These are phyloP conservation scores for Scaptomyza tumidula DNA, from an alignment of 2,888 invertebrate species.

Conservation along the genomic window DNA sequence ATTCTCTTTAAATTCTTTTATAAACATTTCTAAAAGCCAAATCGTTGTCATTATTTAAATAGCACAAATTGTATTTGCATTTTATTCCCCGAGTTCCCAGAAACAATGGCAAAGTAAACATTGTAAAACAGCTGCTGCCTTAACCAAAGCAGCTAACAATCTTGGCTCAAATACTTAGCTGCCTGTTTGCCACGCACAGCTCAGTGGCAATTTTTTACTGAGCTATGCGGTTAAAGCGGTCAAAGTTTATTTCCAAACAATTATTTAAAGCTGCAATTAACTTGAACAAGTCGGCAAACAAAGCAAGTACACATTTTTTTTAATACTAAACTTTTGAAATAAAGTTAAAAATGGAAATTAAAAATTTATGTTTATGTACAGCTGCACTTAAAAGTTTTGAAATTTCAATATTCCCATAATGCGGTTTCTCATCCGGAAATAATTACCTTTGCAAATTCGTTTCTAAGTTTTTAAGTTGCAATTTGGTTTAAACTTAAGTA, in stretches of 20 bases:
- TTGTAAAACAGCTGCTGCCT: not conserved
- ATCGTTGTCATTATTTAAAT: not conserved
- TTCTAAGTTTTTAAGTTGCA: too few relatives aligned
- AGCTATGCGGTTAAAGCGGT: not conserved
- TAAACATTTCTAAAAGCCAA: not conserved
- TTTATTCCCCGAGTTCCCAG: not conserved
- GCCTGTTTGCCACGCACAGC: not conserved
- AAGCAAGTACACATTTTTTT: not conserved
- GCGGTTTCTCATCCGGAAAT: too few relatives aligned
- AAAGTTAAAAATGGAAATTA: not conserved
- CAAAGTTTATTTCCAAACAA: constrained; percentile 1
- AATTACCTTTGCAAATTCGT: too few relatives aligned
- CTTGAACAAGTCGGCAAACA: not conserved
- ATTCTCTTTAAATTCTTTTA: not conserved
- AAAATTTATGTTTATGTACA: not conserved
- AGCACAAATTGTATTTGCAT: not conserved
- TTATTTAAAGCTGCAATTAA: not conserved
- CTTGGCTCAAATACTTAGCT: constrained; percentile 3
- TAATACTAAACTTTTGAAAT: not conserved
- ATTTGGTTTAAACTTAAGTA: too few relatives aligned
- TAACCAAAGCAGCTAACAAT: not conserved
- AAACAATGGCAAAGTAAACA: not conserved
- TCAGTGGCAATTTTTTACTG: not conserved
- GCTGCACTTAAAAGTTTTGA: not conserved
- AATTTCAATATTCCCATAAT: not conserved